phyloP scores from a whole-genome alignment of 2,888 invertebrate species.

The Hydrotaea cyrtoneurina region DNA sequence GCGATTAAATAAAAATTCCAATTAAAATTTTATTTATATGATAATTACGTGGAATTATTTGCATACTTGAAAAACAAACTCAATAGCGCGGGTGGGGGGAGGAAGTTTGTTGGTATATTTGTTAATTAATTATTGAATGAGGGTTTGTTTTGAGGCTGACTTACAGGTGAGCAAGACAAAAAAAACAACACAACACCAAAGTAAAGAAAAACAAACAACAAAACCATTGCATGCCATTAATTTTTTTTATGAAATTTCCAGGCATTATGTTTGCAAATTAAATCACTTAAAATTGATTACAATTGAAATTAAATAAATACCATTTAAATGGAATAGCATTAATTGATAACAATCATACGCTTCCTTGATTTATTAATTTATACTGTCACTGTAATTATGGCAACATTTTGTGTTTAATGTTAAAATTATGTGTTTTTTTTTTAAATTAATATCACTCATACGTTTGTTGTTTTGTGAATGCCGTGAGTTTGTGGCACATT shows the following conservation, averaged over 20 bases:
- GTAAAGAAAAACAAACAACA: too few relatives aligned
- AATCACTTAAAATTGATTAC: not conserved
- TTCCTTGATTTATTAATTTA: too few relatives aligned
- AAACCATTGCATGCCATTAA: too few relatives aligned
- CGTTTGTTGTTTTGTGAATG: not conserved
- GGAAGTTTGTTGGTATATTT: too few relatives aligned
- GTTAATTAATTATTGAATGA: not conserved
- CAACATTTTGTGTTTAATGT: too few relatives aligned
- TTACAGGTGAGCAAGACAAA: not conserved
- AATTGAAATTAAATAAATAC: not conserved
- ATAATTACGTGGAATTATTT: not conserved
- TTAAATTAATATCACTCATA: conserved; percentile 3
- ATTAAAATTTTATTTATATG: not conserved
- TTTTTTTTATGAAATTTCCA: not conserved
- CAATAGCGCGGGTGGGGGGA: too few relatives aligned
- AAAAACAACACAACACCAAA: not conserved
- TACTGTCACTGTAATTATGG: too few relatives aligned
- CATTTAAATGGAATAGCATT: too few relatives aligned
- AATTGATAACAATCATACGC: too few relatives aligned
- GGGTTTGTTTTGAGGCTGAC: not conserved
- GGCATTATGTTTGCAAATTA: not conserved
- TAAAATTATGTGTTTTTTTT: not conserved
- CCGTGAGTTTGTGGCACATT: not conserved
- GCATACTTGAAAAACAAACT: not conserved
- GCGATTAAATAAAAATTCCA: not conserved